These are phyloP conservation scores for Chirona hameri DNA, from an alignment of 2,888 invertebrate species.

Conservation along the genomic window DNA sequence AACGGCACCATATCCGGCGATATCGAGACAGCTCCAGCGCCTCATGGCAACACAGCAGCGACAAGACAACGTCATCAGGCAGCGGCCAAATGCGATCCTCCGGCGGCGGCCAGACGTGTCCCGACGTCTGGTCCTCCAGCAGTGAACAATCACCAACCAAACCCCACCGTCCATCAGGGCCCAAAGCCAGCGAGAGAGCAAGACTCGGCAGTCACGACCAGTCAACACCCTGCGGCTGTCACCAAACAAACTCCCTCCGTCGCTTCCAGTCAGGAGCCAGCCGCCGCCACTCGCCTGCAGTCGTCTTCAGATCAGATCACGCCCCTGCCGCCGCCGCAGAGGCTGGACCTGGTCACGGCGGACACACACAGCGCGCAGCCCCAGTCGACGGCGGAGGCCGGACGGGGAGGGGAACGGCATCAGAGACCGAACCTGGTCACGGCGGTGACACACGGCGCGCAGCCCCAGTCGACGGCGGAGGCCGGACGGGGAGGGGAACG, in stretches of 20 bases:
- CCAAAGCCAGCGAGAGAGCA: not conserved
- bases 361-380: not conserved
- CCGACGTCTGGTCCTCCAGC: not conserved
- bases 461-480: not conserved
- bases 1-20: not conserved
- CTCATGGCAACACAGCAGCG: not conserved
- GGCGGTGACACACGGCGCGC: not conserved
- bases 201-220: too few relatives aligned
- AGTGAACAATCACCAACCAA: not conserved
- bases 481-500: not conserved
- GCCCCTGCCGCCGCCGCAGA: too few relatives aligned
- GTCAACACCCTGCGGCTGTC: too few relatives aligned
- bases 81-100: not conserved
- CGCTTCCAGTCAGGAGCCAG: too few relatives aligned
- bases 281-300: too few relatives aligned
- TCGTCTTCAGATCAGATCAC: too few relatives aligned
- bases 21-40: not conserved
- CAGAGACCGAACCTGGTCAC: not conserved
- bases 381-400: not conserved
- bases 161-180: not conserved
- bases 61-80: too few relatives aligned
- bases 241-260: too few relatives aligned
- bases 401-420: not conserved
- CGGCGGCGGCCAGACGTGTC: not conserved
- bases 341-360: not conserved